Percentiles rank a stretch among this genome's conserved stretches.
These are phyloP conservation scores for Synergus japonicus DNA, from an alignment of 2,888 invertebrate genomes.

Conservation along the genomic window DNA sequence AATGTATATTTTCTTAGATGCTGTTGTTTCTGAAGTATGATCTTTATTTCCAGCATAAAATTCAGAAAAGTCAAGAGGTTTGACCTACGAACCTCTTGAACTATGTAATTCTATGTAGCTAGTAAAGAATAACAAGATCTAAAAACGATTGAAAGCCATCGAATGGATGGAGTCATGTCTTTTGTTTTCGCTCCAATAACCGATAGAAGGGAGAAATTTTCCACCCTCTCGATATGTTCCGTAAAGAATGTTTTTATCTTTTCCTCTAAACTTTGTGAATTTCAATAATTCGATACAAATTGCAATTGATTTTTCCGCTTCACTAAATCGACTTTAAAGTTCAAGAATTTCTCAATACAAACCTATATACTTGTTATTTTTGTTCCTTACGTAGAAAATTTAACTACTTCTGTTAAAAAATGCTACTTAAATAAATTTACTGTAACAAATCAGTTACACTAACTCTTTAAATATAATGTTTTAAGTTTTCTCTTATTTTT, in stretches of 20 bases:
- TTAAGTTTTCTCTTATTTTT: background rate
- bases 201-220: constrained; percentile 12
- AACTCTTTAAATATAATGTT: background rate
- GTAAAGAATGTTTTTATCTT: constrained; percentile 11
- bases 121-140: constrained; percentile 31
- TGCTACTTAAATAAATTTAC: background rate
- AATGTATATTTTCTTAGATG: background rate
- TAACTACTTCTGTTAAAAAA: background rate
- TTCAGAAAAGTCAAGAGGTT: constrained; percentile 17
- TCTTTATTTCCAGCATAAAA: constrained; percentile 3
- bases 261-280: constrained; percentile 4
- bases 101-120: constrained; percentile 2
- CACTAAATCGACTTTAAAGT: no score
- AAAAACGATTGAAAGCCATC: constrained; percentile 35
- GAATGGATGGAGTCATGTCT: constrained; percentile 26
- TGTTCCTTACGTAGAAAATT: background rate
- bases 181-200: constrained; percentile 38
- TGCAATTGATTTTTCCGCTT: background rate
- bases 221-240: constrained; percentile 14
- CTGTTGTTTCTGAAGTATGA: background rate
- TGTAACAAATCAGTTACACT: background rate
- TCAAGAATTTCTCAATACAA: background rate
- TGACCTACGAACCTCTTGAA: constrained; percentile 21
- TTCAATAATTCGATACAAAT: constrained; percentile 18
- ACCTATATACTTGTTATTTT: background rate